Base-by-base conservation (phyloP, 2,888 invertebrate species). In the Ectropis crepuscularia region DNA sequence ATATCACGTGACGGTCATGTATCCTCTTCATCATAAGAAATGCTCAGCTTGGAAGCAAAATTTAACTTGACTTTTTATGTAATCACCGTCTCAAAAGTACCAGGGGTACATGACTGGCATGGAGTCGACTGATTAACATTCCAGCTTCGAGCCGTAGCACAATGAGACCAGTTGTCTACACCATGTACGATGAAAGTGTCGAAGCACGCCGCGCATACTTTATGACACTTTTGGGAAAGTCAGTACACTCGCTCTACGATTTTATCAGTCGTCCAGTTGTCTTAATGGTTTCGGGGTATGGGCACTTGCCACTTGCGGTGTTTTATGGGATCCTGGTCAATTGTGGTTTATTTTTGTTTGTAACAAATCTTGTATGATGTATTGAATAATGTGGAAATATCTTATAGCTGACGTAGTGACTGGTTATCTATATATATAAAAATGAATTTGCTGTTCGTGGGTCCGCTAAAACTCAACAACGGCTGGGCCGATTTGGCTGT, bases 71-170 rank as follows among this genome's bases (percentile, higher is more conserved):
- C 38, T 67, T 64, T 62, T 64, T 58, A 60, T 47, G 51, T 58
- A 54, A 58, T 47, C 41, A 43, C 45, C 45, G 41, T 39, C 48
- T 41, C 41, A 42, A 46, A 50, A 55, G 47, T 65, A 65, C 64
- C 59, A 65, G 64, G 64, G 50, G 49, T 16, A 58, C 60, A 61
- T 65, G 64, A 58, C 57, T 58, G 10, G 65, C 63, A 69, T 68
- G 68, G 65, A 63, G 68, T 67, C 50, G 57, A 53, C 66, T 71
- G 69, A 67, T 73, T 70, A 68, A 67, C 67, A 73, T 73, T 73
- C 71, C 58, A 57, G 50, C 57, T 69, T 54, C 65, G 68, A 69
- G 47, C 50, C 65, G 42, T n/a, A 51, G 51, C 45, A 71, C 70
- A 70, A 73, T 71, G 63, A 68, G 50, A 59, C 57, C 53, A 63